phyloP scores from a whole-genome alignment of 2,888 invertebrate species.

The Dolichopus griseipennis region DNA sequence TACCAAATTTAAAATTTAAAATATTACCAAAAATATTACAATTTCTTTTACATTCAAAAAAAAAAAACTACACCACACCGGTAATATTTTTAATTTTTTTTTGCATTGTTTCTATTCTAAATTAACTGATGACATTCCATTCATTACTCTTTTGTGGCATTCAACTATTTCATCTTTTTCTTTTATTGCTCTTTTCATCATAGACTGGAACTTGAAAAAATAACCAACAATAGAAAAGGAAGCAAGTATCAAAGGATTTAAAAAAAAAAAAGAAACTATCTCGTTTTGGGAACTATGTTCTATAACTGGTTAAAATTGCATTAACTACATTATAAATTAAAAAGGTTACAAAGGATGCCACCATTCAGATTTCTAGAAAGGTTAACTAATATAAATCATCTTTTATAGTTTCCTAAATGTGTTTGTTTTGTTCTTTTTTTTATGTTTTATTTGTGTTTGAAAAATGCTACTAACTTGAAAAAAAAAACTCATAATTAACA shows the following conservation, averaged over 20 bases:
- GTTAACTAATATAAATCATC: constrained; percentile 2
- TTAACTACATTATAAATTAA: too few species aligned
- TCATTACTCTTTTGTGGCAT: not conserved
- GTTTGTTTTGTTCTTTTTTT: not conserved
- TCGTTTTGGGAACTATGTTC: too few species aligned
- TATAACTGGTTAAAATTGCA: too few species aligned
- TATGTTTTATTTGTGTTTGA: not conserved
- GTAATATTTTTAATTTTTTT: too few species aligned
- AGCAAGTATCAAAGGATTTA: too few species aligned
- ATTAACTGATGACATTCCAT: constrained; percentile 1
- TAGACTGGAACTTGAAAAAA: not conserved
- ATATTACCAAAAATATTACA: too few species aligned
- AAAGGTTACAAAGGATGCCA: not conserved
- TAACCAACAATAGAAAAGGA: too few species aligned
- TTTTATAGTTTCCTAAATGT: not conserved
- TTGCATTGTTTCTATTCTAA: not conserved
- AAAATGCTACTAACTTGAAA: not conserved
- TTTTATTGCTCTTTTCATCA: not conserved
- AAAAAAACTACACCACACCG: too few species aligned
- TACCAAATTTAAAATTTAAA: too few species aligned
- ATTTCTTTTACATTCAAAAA: too few species aligned
- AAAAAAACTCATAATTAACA: not conserved
- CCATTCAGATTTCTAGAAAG: not conserved
- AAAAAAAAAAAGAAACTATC: too few species aligned
- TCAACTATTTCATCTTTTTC: not conserved